Conservation (phyloP, 2,888 invertebrate species). For the Volucella inanis region DNA sequence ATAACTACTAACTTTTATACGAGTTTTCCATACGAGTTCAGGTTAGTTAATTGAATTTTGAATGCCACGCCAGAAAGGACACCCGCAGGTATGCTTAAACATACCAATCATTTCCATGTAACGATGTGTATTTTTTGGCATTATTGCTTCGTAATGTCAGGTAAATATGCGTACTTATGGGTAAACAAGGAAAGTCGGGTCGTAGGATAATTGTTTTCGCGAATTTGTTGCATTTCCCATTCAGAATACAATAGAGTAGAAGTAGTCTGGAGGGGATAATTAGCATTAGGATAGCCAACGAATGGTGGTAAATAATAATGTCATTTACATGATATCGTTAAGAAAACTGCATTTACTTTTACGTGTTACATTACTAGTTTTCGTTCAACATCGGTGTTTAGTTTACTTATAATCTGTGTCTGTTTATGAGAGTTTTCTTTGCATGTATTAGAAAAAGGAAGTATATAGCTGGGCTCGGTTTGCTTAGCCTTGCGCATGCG, state of each 20-base stretch:
- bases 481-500: too few species aligned
- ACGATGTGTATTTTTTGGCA: neutral
- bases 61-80: neutral
- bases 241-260: neutral
- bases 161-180: constrained; percentile 4
- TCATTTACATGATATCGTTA: too few species aligned
- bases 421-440: too few species aligned
- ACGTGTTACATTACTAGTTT: too few species aligned
- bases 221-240: neutral
- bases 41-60: neutral
- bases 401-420: too few species aligned
- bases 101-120: neutral
- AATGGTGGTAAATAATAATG: too few species aligned
- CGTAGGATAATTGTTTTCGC: neutral
- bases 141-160: constrained; percentile 17
- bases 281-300: too few species aligned
- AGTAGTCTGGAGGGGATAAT: neutral
- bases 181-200: neutral
- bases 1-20: constrained; percentile 11
- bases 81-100: neutral
- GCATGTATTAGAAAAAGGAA: too few species aligned
- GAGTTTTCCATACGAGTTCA: neutral
- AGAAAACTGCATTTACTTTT: too few species aligned
- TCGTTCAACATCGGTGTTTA: too few species aligned
- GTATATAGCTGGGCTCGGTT: too few species aligned